These are phyloP conservation scores for Scaptodrosophila latifasciaeformis DNA, from an alignment of 2,888 invertebrate species.

Conservation along the genomic window DNA sequence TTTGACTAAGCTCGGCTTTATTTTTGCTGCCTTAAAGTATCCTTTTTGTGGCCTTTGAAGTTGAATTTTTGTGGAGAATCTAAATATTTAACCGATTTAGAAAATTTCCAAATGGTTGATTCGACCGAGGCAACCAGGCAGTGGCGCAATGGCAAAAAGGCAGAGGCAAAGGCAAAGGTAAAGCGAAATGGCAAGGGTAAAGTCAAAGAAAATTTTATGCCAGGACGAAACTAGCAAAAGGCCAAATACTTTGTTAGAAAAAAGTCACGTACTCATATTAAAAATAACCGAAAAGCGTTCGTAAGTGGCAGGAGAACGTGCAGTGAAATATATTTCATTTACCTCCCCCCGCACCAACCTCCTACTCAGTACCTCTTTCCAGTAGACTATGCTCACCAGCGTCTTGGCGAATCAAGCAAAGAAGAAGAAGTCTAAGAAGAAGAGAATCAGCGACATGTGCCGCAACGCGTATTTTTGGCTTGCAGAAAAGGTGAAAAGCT, in stretches of 20 bases:
- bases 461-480: no score
- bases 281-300: slow-evolving; percentile 62
- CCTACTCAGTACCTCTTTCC: background rate
- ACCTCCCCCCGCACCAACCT: background rate
- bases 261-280: slow-evolving; percentile 64
- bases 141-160: background rate
- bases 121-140: no score
- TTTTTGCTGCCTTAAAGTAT: no score
- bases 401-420: slow-evolving; percentile 20
- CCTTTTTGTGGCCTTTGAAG: no score
- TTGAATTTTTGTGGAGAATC: no score
- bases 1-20: no score
- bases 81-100: no score
- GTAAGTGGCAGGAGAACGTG: slow-evolving; percentile 64
- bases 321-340: slow-evolving; percentile 53
- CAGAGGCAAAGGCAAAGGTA: background rate
- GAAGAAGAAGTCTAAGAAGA: slow-evolving; percentile 16
- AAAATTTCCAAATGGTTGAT: no score
- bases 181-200: no score
- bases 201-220: no score
- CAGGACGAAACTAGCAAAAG: background rate
- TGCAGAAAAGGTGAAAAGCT: slow-evolving; percentile 17
- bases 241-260: slow-evolving; percentile 34
- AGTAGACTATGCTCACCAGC: slow-evolving; percentile 14
- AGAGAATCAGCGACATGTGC: slow-evolving; percentile 36